These are phyloP conservation scores for Cynocephalus volans DNA, from an alignment of 2,113 vertebrate genomes.

Conservation along the genomic window DNA sequence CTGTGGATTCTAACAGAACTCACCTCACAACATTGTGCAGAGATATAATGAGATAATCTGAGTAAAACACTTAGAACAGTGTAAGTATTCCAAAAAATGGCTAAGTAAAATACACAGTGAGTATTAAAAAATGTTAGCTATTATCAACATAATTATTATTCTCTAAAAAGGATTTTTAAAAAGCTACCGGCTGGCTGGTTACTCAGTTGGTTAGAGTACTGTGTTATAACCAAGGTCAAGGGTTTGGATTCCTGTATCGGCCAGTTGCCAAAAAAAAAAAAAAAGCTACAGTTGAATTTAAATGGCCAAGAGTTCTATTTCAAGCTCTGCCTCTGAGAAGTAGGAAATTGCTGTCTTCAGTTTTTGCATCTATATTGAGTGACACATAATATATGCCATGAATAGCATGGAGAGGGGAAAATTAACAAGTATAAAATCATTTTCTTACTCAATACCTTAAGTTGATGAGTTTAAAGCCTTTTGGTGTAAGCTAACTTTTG, in stretches of 20 bases:
- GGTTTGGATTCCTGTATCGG: too few relatives aligned
- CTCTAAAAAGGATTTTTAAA: background rate
- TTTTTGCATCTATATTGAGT: background rate
- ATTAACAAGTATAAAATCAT: background rate
- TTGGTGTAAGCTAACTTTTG: constrained; percentile 55
- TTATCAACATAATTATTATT: background rate
- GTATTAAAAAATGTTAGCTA: constrained; percentile 32
- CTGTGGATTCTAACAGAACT: background rate
- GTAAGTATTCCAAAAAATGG: background rate
- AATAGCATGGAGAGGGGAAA: background rate
- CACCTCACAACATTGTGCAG: background rate
- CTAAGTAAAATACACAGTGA: constrained; percentile 3
- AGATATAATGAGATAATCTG: background rate
- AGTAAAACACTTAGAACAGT: constrained; percentile 2
- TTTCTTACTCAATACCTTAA: constrained; percentile 24
- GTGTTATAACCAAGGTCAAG: too few relatives aligned
- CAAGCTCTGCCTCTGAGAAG: constrained; percentile 26
- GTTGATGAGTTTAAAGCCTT: constrained; percentile 41
- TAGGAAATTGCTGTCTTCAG: background rate
- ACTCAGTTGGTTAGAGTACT: too few relatives aligned
- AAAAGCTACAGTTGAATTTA: background rate
- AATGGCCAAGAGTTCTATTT: background rate
- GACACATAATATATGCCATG: background rate
- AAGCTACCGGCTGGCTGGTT: background rate
- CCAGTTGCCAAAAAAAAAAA: too few relatives aligned